Percentiles rank a stretch among this genome's conserved stretches.
Evolutionary conservation across 2,113 vertebrate species (phyloP).

Genomic region (Elanus axillaris): DNA sequence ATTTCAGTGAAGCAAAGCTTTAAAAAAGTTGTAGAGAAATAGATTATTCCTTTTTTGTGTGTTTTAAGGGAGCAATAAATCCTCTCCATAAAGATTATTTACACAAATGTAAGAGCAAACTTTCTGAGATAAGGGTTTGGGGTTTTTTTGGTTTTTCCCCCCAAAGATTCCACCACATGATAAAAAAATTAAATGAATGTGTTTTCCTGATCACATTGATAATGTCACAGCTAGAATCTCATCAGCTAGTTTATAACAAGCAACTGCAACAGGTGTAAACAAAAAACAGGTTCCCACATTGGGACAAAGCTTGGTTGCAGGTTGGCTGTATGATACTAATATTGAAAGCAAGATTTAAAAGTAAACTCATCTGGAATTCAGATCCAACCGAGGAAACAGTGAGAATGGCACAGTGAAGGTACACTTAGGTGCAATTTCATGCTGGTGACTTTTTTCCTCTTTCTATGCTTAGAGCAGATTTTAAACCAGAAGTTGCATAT

Average conservation of each 20-base stretch:
- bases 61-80: background rate
- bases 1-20: slow-evolving; percentile 53
- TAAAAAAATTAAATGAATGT: background rate
- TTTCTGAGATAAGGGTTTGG: background rate
- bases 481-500: slow-evolving; percentile 70
- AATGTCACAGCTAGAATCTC: background rate
- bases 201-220: background rate
- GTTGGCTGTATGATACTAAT: background rate
- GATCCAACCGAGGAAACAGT: slow-evolving; percentile 37
- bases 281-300: background rate
- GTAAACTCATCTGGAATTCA: slow-evolving; percentile 34
- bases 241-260: background rate
- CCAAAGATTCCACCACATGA: background rate
- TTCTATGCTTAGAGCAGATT: slow-evolving; percentile 63
- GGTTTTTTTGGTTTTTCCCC: no score
- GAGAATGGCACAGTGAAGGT: slow-evolving; percentile 68
- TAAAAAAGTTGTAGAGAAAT: background rate
- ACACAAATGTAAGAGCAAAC: slow-evolving; percentile 27
- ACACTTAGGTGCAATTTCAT: slow-evolving; percentile 74
- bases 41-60: background rate
- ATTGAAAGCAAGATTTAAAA: background rate
- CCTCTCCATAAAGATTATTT: background rate
- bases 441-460: slow-evolving; percentile 71
- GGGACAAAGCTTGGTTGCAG: slow-evolving; percentile 8
- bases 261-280: background rate